Base-by-base conservation (phyloP, 2,113 vertebrate species). In the Strix aluco region DNA sequence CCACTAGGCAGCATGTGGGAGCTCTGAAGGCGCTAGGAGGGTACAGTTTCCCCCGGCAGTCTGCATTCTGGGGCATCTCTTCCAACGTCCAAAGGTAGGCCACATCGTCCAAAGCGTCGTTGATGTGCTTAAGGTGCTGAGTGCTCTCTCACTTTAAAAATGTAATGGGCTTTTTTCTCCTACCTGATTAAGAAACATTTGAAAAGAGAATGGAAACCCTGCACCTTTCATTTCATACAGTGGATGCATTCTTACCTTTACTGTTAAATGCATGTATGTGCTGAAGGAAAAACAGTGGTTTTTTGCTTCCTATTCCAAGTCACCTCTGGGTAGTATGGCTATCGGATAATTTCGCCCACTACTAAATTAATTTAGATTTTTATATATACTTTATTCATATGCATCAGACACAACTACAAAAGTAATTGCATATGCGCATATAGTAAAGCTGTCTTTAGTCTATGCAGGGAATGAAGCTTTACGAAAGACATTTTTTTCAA, bases 101-200 rank as follows among this genome's bases (percentile, higher is more conserved):
- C 4, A 10, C 9, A 12, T 46, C 2, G 2, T 51, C 20, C 38
- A 47, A 80, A 72, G 12, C 0, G 0, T 1, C 69, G 7, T 5
- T 55, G 17, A 38, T 32, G 17, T 7, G 9, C 16, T 70, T 79
- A 54, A 70, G 29, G 16, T 74, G 22, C 12, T 36, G 16, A 81
- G 25, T 32, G 15, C 3, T 66, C 22, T 47, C 30, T 84, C 4
- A 5, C 27, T 78, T 69, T 1, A 44, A 95, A 95, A 86, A 77
- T 30, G 1, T 38, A 83, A 62, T 6, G 23, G 5, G 4, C 71
- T 42, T 81, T 94, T 91, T 84, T 4, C 8, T 52, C 25, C 40
- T 86, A 69, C 72, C 6, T 38, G 26, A 65, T 46, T 71, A 86
- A 67, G 22, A 89, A 81, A 30, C 3, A 20, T 72, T 36, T 87